Conservation (phyloP, 2,888 invertebrate species). For the Catocala sponsa region DNA sequence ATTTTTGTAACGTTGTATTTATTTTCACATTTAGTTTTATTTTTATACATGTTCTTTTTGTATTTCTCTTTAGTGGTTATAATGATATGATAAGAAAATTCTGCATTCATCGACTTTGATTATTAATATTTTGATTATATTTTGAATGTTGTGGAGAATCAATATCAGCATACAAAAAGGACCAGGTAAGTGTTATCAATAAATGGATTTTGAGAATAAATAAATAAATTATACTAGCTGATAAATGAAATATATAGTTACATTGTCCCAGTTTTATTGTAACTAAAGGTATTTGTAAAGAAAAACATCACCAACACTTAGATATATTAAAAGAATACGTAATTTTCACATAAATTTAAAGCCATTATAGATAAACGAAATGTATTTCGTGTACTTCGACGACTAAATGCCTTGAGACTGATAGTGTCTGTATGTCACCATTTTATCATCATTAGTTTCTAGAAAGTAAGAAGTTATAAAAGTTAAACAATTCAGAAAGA, state of each 20-base stretch:
- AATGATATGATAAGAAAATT: conserved; percentile 8
- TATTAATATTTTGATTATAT: conserved; percentile 18
- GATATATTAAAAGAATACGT: no score
- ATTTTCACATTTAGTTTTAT: conserved; percentile 1
- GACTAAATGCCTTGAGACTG: background rate
- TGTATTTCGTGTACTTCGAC: conserved; percentile 2
- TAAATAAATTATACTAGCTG: conserved; percentile 5
- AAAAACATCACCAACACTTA: background rate
- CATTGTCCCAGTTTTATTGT: conserved; percentile 38
- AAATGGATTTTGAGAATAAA: conserved; percentile 20
- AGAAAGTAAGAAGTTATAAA: no score
- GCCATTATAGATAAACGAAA: conserved; percentile 7
- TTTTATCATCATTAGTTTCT: background rate
- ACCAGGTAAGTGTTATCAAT: conserved; percentile 56
- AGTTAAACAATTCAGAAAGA: no score
- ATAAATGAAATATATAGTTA: conserved; percentile 17
- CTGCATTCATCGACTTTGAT: conserved; percentile 51
- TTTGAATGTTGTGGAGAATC: conserved; percentile 60
- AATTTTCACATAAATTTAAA: background rate
- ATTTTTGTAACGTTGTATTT: background rate
- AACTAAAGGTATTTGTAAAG: conserved; percentile 1
- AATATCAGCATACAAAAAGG: conserved; percentile 53
- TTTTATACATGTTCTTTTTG: conserved; percentile 3
- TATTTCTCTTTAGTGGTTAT: conserved; percentile 7
- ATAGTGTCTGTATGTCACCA: background rate